phyloP scores from a whole-genome alignment of 37 sponge, comb jelly and placozoan genomes.

The Spongia lamella region DNA sequence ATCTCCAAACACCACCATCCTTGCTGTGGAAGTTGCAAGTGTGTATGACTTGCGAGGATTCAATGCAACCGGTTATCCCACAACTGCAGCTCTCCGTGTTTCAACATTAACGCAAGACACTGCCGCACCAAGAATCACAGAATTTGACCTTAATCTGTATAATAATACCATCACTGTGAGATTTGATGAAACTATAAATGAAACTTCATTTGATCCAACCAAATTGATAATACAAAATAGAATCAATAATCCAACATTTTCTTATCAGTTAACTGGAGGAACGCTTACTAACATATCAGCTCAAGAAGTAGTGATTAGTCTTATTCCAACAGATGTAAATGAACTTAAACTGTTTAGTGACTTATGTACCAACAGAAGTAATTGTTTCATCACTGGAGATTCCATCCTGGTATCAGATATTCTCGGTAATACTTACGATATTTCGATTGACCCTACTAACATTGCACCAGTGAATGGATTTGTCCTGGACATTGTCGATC shows the following conservation, averaged over 20 bases:
- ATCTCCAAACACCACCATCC: conserved; percentile 58
- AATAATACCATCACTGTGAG: conserved; percentile 70
- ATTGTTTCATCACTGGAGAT: conserved; percentile 51
- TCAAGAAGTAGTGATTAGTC: conserved; percentile 27
- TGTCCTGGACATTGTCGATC: conserved; percentile 54
- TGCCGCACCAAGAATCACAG: conserved; percentile 53
- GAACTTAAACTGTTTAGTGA: conserved; percentile 30
- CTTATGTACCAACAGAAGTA: conserved; percentile 54
- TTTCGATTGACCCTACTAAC: conserved; percentile 8
- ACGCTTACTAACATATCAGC: background rate
- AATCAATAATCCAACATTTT: conserved; percentile 12
- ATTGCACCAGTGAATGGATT: conserved; percentile 34
- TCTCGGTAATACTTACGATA: conserved; percentile 42
- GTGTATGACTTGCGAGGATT: conserved; percentile 68
- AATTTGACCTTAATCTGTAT: conserved; percentile 64
- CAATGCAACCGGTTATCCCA: conserved; percentile 54
- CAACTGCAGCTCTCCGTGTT: conserved; percentile 61
- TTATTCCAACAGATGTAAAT: conserved; percentile 35
- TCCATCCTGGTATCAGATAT: conserved; percentile 57
- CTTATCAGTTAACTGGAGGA: conserved; percentile 56
- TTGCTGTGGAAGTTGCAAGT: conserved; percentile 44
- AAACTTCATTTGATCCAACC: conserved; percentile 38
- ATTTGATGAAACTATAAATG: conserved; percentile 78
- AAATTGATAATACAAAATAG: conserved; percentile 48
- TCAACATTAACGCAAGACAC: conserved; percentile 43